A percentile compares a stretch with the other conserved stretches of the same genome.
Evolutionary conservation across 2,888 invertebrate species (phyloP).

Genomic region (Steinernema carpocapsae): DNA sequence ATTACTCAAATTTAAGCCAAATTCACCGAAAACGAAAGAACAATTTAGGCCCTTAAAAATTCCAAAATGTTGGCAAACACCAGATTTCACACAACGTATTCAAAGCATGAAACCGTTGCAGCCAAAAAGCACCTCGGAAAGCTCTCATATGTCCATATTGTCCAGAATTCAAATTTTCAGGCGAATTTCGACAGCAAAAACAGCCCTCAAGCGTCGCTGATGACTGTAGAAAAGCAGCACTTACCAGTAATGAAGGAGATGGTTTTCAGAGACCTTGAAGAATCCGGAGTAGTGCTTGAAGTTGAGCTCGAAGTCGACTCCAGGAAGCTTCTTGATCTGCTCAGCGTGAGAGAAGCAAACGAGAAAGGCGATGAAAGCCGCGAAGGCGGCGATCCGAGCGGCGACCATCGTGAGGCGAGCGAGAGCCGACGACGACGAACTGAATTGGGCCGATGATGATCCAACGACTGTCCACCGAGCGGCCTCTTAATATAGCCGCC

Average conservation of each 20-base stretch:
- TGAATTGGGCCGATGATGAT: constrained; percentile 8
- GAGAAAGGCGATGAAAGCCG: constrained; percentile 17
- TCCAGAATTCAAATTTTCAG: too few relatives aligned
- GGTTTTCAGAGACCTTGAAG: constrained; percentile 69
- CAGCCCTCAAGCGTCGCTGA: background rate
- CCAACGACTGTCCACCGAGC: constrained; percentile 28
- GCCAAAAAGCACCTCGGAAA: too few relatives aligned
- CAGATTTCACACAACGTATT: too few relatives aligned
- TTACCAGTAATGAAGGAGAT: constrained; percentile 71
- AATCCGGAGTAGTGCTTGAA: constrained; percentile 68
- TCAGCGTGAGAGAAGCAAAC: constrained; percentile 40
- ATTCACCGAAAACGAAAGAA: too few relatives aligned
- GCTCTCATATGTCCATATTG: too few relatives aligned
- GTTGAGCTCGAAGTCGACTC: constrained; percentile 59
- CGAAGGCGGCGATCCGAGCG: constrained; percentile 18
- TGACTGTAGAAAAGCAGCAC: constrained; percentile 32
- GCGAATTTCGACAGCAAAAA: background rate
- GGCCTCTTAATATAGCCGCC: constrained; percentile 21
- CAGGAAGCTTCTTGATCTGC: constrained; percentile 62
- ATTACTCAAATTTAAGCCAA: too few relatives aligned
- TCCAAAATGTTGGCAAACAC: too few relatives aligned
- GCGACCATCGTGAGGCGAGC: constrained; percentile 11
- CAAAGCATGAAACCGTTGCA: too few relatives aligned
- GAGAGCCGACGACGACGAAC: too few relatives aligned
- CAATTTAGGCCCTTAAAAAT: too few relatives aligned